Evolutionary conservation across 2,113 vertebrate species (phyloP).

Genomic region (Dicrurus megarhynchus): DNA sequence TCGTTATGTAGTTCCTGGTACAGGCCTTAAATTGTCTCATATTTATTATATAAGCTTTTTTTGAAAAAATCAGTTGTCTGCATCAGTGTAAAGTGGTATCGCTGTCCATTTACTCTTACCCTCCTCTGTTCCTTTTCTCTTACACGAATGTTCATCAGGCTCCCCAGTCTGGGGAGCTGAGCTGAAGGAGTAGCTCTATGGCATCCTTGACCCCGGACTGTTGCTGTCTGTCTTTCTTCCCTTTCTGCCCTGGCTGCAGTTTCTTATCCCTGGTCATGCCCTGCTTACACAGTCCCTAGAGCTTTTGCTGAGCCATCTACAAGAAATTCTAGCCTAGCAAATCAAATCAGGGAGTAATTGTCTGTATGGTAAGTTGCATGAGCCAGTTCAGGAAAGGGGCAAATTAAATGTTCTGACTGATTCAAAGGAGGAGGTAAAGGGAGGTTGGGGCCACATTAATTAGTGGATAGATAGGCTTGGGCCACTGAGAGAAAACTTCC

Average conservation of each 20-base stretch:
- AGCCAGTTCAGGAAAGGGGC: background rate
- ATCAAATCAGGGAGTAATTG: background rate
- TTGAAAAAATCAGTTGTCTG: background rate
- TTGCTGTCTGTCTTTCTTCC: background rate
- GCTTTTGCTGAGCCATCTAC: background rate
- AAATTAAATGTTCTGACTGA: background rate
- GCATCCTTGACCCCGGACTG: background rate
- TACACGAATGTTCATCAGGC: fast-evolving
- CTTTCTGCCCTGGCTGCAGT: background rate
- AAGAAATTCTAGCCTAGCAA: background rate
- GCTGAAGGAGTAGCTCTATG: background rate
- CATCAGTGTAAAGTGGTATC: background rate
- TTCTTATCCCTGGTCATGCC: background rate
- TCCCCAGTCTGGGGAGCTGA: background rate
- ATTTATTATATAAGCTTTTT: background rate
- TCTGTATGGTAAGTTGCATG: background rate
- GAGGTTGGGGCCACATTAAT: background rate
- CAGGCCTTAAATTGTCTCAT: background rate
- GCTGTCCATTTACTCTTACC: background rate
- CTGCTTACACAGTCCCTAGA: background rate
- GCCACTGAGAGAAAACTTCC: background rate
- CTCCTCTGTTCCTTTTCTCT: background rate
- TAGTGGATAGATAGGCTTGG: background rate
- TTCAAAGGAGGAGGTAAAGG: background rate
- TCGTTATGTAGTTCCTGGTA: background rate